These are phyloP conservation scores for Petrolisthes cinctipes DNA, from an alignment of 2,888 invertebrate species.

Conservation along the genomic window DNA sequence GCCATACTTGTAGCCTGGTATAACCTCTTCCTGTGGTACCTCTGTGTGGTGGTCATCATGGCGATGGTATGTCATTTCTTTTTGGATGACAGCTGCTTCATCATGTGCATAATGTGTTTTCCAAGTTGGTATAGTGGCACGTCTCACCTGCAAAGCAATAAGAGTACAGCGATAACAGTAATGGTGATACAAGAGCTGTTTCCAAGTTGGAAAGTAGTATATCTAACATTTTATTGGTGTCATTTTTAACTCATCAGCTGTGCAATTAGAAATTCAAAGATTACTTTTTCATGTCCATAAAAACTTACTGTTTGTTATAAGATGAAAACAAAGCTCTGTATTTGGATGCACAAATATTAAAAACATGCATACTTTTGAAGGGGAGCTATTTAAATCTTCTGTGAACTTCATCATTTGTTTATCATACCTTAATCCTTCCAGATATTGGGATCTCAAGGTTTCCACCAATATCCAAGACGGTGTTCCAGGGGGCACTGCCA, in stretches of 20 bases:
- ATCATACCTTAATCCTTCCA: constrained; percentile 72
- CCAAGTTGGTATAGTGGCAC: constrained; percentile 69
- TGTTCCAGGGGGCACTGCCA: constrained; percentile 77
- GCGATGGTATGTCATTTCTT: constrained; percentile 67
- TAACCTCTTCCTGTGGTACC: constrained; percentile 73
- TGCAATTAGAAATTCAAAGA: neutral
- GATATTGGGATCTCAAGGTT: constrained; percentile 77
- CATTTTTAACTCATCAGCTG: neutral
- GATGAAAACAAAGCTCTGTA: too few relatives aligned
- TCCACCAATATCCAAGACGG: constrained; percentile 73
- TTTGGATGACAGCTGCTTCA: constrained; percentile 68
- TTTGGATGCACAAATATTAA: too few relatives aligned
- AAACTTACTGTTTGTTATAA: too few relatives aligned
- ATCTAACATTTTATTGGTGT: neutral
- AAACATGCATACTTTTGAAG: too few relatives aligned
- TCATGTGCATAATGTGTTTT: constrained; percentile 71
- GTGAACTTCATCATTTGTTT: too few relatives aligned
- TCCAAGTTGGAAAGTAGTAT: neutral
- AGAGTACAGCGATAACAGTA: neutral
- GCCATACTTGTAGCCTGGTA: constrained; percentile 76
- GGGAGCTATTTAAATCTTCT: too few relatives aligned
- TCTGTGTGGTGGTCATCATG: constrained; percentile 72
- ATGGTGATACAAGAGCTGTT: neutral
- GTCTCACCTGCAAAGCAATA: constrained; percentile 68
- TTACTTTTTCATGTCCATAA: too few relatives aligned